phyloP scores from a whole-genome alignment of 1,140 invertebrate genomes.

The Brachionus rubens region DNA sequence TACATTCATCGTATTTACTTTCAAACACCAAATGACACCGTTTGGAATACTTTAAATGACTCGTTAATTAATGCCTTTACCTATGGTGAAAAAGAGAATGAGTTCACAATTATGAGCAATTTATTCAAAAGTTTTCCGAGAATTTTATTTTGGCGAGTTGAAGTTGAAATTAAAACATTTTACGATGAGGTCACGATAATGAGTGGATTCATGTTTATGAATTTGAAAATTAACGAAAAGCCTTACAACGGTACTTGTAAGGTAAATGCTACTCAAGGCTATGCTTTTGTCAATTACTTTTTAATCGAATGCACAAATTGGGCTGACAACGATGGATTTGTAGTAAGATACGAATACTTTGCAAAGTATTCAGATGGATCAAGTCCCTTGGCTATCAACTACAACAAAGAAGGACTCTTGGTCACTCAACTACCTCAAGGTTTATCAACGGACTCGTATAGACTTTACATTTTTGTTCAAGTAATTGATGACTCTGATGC shows the following conservation, averaged over 20 bases:
- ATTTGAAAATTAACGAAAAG: too few relatives aligned
- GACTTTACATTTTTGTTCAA: too few relatives aligned
- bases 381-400: not conserved
- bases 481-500: not conserved
- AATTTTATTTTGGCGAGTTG: not conserved
- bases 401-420: not conserved
- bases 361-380: too few relatives aligned
- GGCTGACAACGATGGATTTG: too few relatives aligned
- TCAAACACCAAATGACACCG: not conserved
- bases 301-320: not conserved
- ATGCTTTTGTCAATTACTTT: conserved; percentile 5
- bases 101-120: not conserved
- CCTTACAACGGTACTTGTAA: conserved; percentile 3
- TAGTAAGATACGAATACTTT: too few relatives aligned
- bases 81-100: not conserved
- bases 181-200: not conserved
- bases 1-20: too few relatives aligned
- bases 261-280: not conserved
- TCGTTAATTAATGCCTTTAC: not conserved
- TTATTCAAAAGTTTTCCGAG: not conserved
- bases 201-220: not conserved
- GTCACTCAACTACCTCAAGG: not conserved
- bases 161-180: not conserved
- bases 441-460: too few relatives aligned
- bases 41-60: not conserved